Percentiles rank a stretch among this genome's conserved stretches.
These are phyloP conservation scores for Lepidotrigona ventralis DNA, from an alignment of 1,140 invertebrate genomes.

Conservation along the genomic window DNA sequence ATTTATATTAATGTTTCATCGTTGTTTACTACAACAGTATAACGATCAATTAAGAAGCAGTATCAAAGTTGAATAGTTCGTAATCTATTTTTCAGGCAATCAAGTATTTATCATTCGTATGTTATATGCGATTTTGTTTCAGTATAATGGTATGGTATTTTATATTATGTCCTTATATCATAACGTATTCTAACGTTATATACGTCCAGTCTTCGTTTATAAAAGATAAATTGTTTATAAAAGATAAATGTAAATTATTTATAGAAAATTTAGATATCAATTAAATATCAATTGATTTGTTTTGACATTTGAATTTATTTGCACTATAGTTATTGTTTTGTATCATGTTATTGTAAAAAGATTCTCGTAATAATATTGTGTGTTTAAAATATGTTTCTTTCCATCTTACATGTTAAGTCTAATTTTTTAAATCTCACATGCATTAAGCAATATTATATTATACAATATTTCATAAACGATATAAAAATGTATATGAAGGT, in stretches of 20 bases:
- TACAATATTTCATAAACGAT: background rate
- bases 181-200: background rate
- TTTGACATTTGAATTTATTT: background rate
- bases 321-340: background rate
- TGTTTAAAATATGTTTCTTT: background rate
- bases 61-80: background rate
- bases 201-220: background rate
- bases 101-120: background rate
- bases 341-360: background rate
- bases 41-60: background rate
- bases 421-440: too few species aligned
- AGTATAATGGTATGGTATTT: background rate
- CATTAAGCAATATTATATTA: background rate
- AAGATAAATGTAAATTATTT: background rate
- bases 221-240: background rate
- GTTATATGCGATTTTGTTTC: background rate
- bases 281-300: background rate
- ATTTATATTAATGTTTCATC: background rate
- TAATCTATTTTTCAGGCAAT: background rate
- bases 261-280: background rate
- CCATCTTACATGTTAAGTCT: too few species aligned
- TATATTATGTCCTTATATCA: background rate
- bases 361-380: background rate
- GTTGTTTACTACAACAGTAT: background rate
- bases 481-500: background rate